Evolutionary conservation across 2,113 vertebrate genomes (phyloP), one percentile per base, ranked within the genome.

Genomic region (Melospiza melodia): DNA sequence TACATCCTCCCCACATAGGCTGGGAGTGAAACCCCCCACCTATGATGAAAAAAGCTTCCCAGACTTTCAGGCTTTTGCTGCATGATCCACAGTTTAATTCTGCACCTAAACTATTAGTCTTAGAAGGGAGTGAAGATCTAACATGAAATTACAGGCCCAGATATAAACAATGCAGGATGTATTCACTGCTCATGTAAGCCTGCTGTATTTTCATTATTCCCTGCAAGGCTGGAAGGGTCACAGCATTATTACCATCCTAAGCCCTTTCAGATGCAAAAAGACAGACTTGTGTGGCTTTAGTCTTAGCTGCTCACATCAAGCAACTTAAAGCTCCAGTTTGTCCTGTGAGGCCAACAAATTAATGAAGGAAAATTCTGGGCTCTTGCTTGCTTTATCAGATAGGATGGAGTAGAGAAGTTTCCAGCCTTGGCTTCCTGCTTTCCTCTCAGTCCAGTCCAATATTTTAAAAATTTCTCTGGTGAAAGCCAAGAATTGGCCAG

Each of bases 371-470:
- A 88, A 31, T 43, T 80, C 51, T 54, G 54, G 37, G 30, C 41
- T 69, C 37, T n/a, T 69, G 41, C 41, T 69, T 80, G 43, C 74
- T 79, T 87, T 61, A 78, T 62, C 66, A 68, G 61, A 63, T 44
- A 84, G 1, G 2, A 72, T 9, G 5, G 7, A 76, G 25, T 17
- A 1, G 1, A 85, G 62, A 79, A 46, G 8, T 51, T 93, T 92
- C 79, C 85, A 95, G 75, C 44, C 49, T 85, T 77, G n/a, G 55
- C 68, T 90, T 94, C 85, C 71, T 69, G 55, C 51, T 88, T 93
- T 85, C 49, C 63, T 85, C 37, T 43, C 39, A 71, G 17, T 37
- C 31, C 59, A 41, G 8, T 33, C 78, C 58, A 79, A 4, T 48
- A 72, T 41, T 76, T 94, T 11, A 52, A 72, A 89, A 71, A 28